Evolutionary conservation across 2,888 invertebrate genomes (phyloP).

Genomic region (Drosophila paranaensis): DNA sequence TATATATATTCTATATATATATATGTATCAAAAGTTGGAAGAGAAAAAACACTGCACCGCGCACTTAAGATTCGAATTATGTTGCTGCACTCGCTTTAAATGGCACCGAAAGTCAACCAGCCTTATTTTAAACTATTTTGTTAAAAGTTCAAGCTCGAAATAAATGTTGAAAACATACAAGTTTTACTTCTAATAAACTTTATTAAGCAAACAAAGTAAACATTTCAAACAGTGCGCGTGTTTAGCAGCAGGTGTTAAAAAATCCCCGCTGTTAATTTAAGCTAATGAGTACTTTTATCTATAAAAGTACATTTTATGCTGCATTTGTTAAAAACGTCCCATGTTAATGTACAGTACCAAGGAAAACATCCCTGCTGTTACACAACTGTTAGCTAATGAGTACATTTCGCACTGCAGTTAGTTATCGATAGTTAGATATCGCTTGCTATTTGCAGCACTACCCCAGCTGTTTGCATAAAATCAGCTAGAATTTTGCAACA

Average conservation of each 20-base stretch:
- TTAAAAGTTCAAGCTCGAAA: slow-evolving; percentile 55
- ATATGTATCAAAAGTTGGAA: slow-evolving; percentile 26
- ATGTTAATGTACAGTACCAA: not conserved
- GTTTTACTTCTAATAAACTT: not conserved
- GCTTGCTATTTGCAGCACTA: slow-evolving; percentile 38
- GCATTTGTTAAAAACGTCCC: not conserved
- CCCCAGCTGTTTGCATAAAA: slow-evolving; percentile 50
- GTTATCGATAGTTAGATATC: slow-evolving; percentile 32
- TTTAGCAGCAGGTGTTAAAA: not conserved
- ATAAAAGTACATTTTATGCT: too few relatives aligned
- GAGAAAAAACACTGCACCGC: slow-evolving; percentile 32
- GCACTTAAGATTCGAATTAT: slow-evolving; percentile 47
- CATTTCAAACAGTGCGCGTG: not conserved
- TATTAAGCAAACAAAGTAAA: not conserved
- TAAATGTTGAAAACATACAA: slow-evolving; percentile 55
- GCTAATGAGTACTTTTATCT: too few relatives aligned
- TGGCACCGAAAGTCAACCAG: slow-evolving; percentile 44
- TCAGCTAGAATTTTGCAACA: slow-evolving; percentile 54
- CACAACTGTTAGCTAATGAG: slow-evolving; percentile 14
- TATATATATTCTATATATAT: slow-evolving; percentile 24
- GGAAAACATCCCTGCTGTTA: too few relatives aligned
- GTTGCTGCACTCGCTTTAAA: slow-evolving; percentile 43
- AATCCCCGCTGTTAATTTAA: too few relatives aligned
- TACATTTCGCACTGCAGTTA: slow-evolving; percentile 16
- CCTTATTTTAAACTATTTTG: slow-evolving; percentile 43